Conservation (phyloP, 2,888 invertebrate species). For the Lithophane leautieri region DNA sequence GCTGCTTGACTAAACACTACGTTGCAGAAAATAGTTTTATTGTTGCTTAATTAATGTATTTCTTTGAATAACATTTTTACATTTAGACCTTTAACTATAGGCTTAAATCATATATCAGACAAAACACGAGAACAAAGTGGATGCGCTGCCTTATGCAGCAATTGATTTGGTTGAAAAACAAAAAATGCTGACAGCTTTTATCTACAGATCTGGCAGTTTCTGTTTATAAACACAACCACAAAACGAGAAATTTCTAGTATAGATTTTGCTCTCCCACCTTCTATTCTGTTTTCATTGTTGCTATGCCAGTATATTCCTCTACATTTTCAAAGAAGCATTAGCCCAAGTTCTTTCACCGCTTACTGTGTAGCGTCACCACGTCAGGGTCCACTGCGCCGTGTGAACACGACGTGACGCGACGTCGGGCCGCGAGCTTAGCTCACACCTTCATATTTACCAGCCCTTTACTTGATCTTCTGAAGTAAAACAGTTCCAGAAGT, state of each 20-base stretch:
- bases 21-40: neutral
- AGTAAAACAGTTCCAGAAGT: slow-evolving; percentile 14
- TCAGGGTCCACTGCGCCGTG: slow-evolving; percentile 18
- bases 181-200: neutral
- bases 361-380: slow-evolving; percentile 13
- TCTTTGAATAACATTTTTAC: neutral
- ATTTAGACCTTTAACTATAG: neutral
- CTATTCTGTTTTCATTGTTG: neutral
- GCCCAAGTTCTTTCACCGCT: slow-evolving; percentile 19
- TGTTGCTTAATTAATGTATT: neutral
- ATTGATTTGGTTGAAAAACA: neutral
- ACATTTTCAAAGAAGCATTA: neutral
- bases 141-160: neutral
- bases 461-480: slow-evolving; percentile 6
- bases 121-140: neutral
- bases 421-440: slow-evolving; percentile 45
- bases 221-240: neutral
- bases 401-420: slow-evolving; percentile 50
- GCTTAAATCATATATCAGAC: neutral
- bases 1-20: neutral
- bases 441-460: slow-evolving; percentile 52
- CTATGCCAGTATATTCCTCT: neutral
- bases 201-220: neutral
- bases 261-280: no score
- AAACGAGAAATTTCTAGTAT: neutral